phyloP scores from a whole-genome alignment of 2,888 invertebrate species.

The Plagodis pulveraria region DNA sequence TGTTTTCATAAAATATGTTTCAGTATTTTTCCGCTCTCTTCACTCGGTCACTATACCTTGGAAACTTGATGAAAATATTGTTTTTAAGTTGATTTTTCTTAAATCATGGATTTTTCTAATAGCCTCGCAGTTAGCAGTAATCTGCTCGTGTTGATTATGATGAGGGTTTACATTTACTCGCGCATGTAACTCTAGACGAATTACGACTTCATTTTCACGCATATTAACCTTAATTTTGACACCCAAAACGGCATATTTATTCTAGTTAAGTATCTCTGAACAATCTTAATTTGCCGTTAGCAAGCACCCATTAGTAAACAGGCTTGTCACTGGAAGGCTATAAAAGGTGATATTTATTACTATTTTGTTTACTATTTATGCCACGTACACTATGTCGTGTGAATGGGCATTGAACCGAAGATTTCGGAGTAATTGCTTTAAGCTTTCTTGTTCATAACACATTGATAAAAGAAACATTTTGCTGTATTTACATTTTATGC shows the following conservation, averaged over 20 bases:
- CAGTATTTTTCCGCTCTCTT: too few relatives aligned
- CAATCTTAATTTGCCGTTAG: conserved; percentile 17
- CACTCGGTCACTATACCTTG: too few relatives aligned
- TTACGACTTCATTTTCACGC: neutral
- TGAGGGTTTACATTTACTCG: neutral
- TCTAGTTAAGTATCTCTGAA: neutral
- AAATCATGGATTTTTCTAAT: too few relatives aligned
- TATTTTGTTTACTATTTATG: conserved; percentile 28
- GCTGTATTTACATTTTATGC: neutral
- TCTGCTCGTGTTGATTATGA: neutral
- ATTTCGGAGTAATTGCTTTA: conserved; percentile 7
- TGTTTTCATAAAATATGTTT: too few relatives aligned
- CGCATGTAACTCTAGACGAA: neutral
- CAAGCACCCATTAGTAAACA: conserved; percentile 18
- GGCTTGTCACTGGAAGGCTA: conserved; percentile 12
- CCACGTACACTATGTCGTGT: conserved; percentile 23
- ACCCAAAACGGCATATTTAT: conserved; percentile 6
- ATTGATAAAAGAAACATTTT: too few relatives aligned
- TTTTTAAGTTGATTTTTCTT: too few relatives aligned
- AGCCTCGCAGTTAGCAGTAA: too few relatives aligned
- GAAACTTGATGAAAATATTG: too few relatives aligned
- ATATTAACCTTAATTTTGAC: conserved; percentile 8
- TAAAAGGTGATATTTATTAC: conserved; percentile 28
- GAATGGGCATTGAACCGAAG: conserved; percentile 17
- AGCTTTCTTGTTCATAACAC: too few relatives aligned